Base-by-base conservation (phyloP, 2,888 invertebrate genomes). In the Cheilosia impressa region DNA sequence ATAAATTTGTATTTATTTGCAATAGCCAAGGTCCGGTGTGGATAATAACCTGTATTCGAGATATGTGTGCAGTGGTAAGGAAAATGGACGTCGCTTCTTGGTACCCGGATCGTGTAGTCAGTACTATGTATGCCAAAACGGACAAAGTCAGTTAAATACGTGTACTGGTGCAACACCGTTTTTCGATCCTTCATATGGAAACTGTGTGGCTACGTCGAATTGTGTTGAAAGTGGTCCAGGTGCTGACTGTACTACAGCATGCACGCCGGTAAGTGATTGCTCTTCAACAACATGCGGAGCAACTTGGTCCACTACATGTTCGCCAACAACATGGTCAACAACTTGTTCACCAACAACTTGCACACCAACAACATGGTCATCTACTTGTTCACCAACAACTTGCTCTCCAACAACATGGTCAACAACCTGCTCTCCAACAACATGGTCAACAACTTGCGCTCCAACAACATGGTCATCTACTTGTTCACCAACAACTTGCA, bases 61-160 rank as follows among this genome's bases (percentile, higher is more conserved):
- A 41, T 91, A 85, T 63, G 87, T 91, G 2, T 91, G 91, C 62
- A 87, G 82, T 17, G 73, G 87, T 4, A 90, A 90, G 65, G 19
- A 57, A 2, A 80, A 91, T 78, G 92, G 91, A 17, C 89, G 88
- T 68, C 89, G 89, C 3, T 87, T 89, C 5, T 62, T 91, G 13
- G 91, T 91, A 3, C 91, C 91, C 1, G 92, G 92, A 19, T 90
- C 91, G 65, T 91, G 91, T 63, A 89, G 89, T 0, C 88, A 89
- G 65, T 91, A 89, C 88, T 91, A 90, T 24, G 89, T 90, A 79
- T 91, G 92, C 24, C 88, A 88, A 62, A 84, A 87, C 47, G 89
- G 89, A 3, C 31, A 73, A 2, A 89, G 90, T 13, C 15, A 78
- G 3, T 63, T 89, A 19, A 87, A 63, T 52, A 76, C 71, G 0